Percentiles rank a stretch among this genome's conserved stretches.
Evolutionary conservation across 37 sponge, comb jelly and placozoan species (phyloP).

Genomic region (Beroe forskalii): DNA sequence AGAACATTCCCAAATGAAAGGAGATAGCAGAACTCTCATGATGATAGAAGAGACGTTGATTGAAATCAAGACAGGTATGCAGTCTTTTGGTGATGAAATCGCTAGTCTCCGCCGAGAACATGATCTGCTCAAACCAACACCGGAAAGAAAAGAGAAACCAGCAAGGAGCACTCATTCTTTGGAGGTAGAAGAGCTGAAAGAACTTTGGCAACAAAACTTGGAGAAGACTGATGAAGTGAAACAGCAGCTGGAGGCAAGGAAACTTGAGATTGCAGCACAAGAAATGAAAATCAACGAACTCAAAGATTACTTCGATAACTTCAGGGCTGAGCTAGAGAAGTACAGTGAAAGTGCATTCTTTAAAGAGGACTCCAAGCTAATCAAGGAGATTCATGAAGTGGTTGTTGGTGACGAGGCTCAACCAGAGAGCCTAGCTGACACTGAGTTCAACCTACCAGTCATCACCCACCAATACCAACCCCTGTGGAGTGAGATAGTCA

Average conservation of each 20-base stretch:
- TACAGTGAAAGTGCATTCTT: background rate
- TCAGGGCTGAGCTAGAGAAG: background rate
- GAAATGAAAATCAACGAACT: background rate
- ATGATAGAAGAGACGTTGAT: no score
- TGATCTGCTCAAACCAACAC: background rate
- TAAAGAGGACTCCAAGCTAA: background rate
- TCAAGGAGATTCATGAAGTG: conserved; percentile 2
- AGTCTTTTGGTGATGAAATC: no score
- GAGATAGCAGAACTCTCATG: no score
- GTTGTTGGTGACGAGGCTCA: no score
- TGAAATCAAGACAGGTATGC: no score
- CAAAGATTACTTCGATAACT: background rate
- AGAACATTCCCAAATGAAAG: no score
- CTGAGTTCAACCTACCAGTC: no score
- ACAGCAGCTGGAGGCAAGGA: background rate
- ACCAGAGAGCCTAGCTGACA: no score
- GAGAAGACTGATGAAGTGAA: background rate
- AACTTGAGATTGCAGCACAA: background rate
- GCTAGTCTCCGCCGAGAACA: background rate
- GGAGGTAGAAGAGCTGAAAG: background rate
- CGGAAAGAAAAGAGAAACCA: background rate
- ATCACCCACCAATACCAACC: no score
- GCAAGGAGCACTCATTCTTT: background rate
- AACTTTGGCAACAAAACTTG: background rate
- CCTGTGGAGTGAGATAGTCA: no score